Percentiles rank a stretch among this genome's conserved stretches.
Evolutionary conservation across 2,113 vertebrate species (phyloP).

Genomic region (Tinamus guttatus): DNA sequence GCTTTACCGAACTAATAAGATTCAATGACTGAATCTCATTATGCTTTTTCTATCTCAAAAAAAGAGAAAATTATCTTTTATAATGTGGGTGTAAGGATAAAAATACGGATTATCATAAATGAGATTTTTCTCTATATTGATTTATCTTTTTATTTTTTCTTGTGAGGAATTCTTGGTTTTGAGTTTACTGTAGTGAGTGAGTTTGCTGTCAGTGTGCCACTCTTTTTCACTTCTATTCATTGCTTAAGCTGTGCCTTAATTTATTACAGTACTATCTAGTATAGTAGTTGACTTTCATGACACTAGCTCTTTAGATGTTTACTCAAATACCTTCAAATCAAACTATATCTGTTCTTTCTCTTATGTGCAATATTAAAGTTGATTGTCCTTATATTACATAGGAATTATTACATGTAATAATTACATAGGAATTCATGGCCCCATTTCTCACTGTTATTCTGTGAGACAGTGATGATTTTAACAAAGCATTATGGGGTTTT

Average conservation of each 20-base stretch:
- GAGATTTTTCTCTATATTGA: background rate
- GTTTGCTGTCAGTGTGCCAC: background rate
- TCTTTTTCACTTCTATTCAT: background rate
- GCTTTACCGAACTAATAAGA: background rate
- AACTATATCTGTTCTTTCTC: background rate
- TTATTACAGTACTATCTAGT: background rate
- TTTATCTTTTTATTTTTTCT: background rate
- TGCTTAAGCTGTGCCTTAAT: rapidly evolving
- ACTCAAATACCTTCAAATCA: background rate
- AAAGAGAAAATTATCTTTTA: background rate
- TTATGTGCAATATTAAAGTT: background rate
- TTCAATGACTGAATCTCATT: background rate
- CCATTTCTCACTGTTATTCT: background rate
- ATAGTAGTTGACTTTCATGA: background rate
- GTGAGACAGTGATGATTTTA: background rate
- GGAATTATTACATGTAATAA: too few species aligned
- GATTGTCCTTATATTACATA: background rate
- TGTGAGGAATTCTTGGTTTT: background rate
- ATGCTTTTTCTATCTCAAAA: background rate
- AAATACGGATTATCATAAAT: background rate
- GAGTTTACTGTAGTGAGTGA: background rate
- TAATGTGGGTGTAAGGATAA: background rate
- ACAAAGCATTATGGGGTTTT: background rate
- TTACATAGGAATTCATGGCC: background rate
- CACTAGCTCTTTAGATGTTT: background rate